Evolutionary conservation across 2,888 invertebrate species (phyloP), one percentile per base, ranked within the genome.

Genomic region (Sabellastarte sp.): DNA sequence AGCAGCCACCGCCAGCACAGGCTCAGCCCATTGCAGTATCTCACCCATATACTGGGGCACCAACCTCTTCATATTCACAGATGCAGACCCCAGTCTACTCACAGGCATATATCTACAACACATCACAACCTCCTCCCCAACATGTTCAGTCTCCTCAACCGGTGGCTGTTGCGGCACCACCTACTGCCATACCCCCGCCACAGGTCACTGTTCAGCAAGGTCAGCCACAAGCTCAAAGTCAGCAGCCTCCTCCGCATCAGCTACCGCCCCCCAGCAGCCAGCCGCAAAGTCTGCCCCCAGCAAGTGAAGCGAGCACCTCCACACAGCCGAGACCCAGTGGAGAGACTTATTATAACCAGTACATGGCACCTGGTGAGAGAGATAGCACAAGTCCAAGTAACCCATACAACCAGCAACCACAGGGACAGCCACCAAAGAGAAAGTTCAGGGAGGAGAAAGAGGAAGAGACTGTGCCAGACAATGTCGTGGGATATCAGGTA

Each of bases 361-460:
- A 41, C 41, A 10, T 41, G 41, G 10, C 10, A 20, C 41, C 10
- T 10, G 41, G 41, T 20, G 41, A 41, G 10, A 20, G 10, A 10
- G 41, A 41, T 10, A 20, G 10, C 10, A 20, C 10, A 10, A 20
- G 41, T 10, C 41, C 41, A 20, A 20, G 41, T n/a, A 32, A 33
- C 15, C n/a, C n/a, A n/a, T 57, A 30, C 59, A 59, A 41, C 59
- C 15, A 41, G 33, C 24, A 5, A 41, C 3, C 15, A 3, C 50
- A 24, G 32, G 26, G 26, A 3, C 59, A 55, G 50, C 61, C 70
- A 28, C 76, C 57, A 30, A 72, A 78, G 60, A 67, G 80, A 1
- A 69, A 79, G 53, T 81, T 81, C 61, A 76, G 76, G 3, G 81
- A 81, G 62, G 80, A 79, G 61, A 80, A 80, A 67, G 72, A 72